Evolutionary conservation across 2,113 vertebrate species (phyloP), one percentile per base, ranked within the genome.

Genomic region (Sakesphorus luctuosus): DNA sequence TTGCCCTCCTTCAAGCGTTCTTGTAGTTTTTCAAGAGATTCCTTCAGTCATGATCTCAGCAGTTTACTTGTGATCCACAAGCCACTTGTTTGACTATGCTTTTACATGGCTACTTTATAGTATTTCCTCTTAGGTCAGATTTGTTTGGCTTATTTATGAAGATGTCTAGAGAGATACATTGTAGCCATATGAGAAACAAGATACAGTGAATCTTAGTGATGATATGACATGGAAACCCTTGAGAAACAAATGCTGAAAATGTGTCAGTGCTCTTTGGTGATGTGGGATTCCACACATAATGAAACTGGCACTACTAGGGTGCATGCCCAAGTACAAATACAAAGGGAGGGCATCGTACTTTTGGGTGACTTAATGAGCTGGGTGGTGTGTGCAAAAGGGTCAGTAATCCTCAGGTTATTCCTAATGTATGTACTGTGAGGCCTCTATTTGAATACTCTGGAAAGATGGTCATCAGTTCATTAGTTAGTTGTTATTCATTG

Each of bases 181-280:
- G 5, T 65, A 71, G 44, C 33, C 15, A 7, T 17, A 7, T 50
- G 62, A 50, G 68, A 87, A 75, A 35, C 10, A 71, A 61, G 28
- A 46, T 28, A 25, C 0, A 0, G 7, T 24, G 55, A 36, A 29
- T 71, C 43, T 56, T 68, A 19, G 18, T 47, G 43, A 38, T 50
- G 20, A 13, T 49, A 10, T 26, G 25, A 52, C 17, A 10, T 78
- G 33, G 49, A 36, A 61, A 38, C 23, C 31, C 25, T 69, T 74
- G 26, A 90, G 61, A 65, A 73, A 63, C 6, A 63, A 46, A 66
- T 44, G 26, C 36, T 87, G 61, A 47, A 35, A 50, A 46, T 29
- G 7, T 5, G 25, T 29, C 7, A 18, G 36, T 72, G 62, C 59
- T 67, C 1, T 46, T 77, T 25, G 31, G 33, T 72, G 58, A 14